These are phyloP conservation scores for Haliaeetus leucogaster DNA, from an alignment of 2,113 vertebrate genomes.

Conservation along the genomic window DNA sequence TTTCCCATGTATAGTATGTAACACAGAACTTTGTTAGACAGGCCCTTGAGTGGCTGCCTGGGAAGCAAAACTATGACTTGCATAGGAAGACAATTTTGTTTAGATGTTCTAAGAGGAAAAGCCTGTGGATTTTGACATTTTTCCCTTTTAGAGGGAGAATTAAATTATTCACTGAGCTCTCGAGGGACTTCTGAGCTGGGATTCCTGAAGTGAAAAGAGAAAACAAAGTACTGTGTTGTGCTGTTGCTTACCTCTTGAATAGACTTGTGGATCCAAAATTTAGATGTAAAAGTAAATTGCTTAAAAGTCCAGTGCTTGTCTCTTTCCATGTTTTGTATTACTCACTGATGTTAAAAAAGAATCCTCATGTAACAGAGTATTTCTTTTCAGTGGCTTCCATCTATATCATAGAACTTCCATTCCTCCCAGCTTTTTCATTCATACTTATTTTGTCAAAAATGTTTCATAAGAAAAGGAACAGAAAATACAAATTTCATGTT, in stretches of 20 bases:
- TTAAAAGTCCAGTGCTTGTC: background rate
- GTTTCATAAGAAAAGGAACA: background rate
- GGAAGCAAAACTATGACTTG: background rate
- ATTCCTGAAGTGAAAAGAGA: conserved; percentile 12
- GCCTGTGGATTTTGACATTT: conserved; percentile 5
- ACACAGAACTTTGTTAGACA: background rate
- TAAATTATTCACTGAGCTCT: conserved; percentile 31
- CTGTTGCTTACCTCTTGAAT: background rate
- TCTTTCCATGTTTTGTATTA: background rate
- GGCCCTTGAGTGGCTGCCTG: background rate
- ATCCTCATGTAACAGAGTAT: background rate
- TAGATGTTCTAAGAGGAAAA: background rate
- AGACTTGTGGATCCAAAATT: background rate
- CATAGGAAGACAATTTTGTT: background rate
- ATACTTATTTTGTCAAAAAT: background rate
- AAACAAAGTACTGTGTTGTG: background rate
- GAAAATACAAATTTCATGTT: background rate
- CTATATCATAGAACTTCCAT: background rate
- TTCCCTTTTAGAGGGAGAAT: background rate
- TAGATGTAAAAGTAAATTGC: background rate
- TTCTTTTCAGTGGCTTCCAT: background rate
- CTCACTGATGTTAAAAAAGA: background rate
- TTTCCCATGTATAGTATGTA: background rate
- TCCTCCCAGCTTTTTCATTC: background rate
- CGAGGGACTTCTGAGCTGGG: background rate